Base-by-base conservation (phyloP, 1,140 invertebrate genomes). In the Acromyrmex heyeri region DNA sequence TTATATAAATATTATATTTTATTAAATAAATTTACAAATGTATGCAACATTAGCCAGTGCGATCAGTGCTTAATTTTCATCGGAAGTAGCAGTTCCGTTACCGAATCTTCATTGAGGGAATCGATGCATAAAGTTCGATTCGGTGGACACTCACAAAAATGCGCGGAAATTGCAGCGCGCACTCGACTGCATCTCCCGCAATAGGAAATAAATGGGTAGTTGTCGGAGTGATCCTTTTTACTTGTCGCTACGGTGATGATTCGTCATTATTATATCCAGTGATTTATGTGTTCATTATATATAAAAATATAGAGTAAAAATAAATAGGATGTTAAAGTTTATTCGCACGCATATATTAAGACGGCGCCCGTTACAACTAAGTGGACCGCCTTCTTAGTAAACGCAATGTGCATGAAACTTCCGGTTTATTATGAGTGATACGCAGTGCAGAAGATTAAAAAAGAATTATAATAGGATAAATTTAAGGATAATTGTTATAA, bases 121-220 rank as follows among this genome's bases (percentile, higher is more conserved):
- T 72, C 44, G 85, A 38, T 38, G 30, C 77, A 14, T 82, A 44
- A 86, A 86, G 18, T 50, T 69, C 38, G 57, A 18, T 64, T 86
- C 55, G 27, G 21, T n/a, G 57, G 44, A 44, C 44, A 72, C 67
- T 78, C 27, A 62, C 38, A 62, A 69, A 86, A 79, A 72, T 86
- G 55, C 12, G 18, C 75, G 76, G 48, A 69, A 73, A 87, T 87
- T 83, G 86, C 69, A 83, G 48, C 67, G 65, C 27, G 85, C 85
- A 82, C 76, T 82, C 53, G 27, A 61, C 59, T 83, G 79, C 79
- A 75, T 83, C 70, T 83, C 79, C 79, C 67, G 2, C 38, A 57
- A 18, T n/a, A 24, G 62, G 65, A 44, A 50, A 81, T 81, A 57
- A 83, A 75, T 61, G 24, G 48, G 55, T 21, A 69, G 79, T 61